Evolutionary conservation across 2,797 vertebrate species (phyloP).

Genomic region (Huso huso): DNA sequence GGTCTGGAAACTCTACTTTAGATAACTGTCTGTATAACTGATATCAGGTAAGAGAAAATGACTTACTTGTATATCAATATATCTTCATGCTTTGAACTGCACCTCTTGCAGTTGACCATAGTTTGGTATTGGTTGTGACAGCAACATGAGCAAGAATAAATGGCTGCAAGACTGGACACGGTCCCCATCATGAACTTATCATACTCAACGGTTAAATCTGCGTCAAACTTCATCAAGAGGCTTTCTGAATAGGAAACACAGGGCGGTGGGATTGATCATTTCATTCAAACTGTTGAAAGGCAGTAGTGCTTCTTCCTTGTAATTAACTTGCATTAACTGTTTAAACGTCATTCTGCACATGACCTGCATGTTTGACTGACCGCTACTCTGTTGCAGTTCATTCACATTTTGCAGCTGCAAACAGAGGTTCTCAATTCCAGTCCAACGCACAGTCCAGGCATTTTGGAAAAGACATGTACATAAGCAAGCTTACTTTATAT

Average conservation of each 20-base stretch:
- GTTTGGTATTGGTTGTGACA: slow-evolving; percentile 23
- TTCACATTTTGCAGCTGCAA: too few relatives aligned
- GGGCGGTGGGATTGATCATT: background rate
- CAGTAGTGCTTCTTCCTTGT: background rate
- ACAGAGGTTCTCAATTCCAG: too few relatives aligned
- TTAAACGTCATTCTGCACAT: background rate
- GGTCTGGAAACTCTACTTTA: too few relatives aligned
- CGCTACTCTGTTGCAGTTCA: too few relatives aligned
- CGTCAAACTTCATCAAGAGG: slow-evolving; percentile 54
- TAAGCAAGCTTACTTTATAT: too few relatives aligned
- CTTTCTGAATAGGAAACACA: slow-evolving; percentile 39
- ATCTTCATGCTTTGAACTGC: slow-evolving; percentile 6
- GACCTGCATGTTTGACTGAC: too few relatives aligned
- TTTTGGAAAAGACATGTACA: too few relatives aligned
- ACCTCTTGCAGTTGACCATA: slow-evolving; percentile 21
- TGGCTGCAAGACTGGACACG: fast-evolving
- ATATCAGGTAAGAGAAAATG: background rate
- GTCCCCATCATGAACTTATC: slow-evolving; percentile 41
- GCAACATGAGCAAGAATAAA: slow-evolving; percentile 15
- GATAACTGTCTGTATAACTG: too few relatives aligned
- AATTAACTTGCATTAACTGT: too few relatives aligned
- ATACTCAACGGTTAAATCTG: slow-evolving; percentile 45
- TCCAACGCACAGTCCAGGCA: too few relatives aligned
- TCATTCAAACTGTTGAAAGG: too few relatives aligned
- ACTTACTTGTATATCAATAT: slow-evolving; percentile 48